Evolutionary conservation across 2,888 invertebrate species (phyloP).

Genomic region (Drosophila mayaguana): DNA sequence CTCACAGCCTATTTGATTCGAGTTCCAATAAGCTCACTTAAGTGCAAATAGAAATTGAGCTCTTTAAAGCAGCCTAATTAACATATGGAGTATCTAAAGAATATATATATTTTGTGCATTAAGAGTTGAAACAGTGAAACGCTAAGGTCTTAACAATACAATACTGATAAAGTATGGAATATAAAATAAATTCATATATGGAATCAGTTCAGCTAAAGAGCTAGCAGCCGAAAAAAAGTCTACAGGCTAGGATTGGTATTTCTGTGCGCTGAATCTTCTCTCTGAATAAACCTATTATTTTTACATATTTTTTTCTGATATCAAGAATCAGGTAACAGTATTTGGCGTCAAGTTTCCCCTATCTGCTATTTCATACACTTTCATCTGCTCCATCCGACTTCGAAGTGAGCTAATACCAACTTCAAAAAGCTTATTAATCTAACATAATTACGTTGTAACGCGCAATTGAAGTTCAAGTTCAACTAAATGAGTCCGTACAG

Average conservation of each 20-base stretch:
- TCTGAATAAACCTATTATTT: background rate
- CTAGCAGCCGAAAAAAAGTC: too few relatives aligned
- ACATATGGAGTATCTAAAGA: too few relatives aligned
- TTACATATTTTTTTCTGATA: background rate
- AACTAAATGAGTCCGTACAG: background rate
- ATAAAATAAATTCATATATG: too few relatives aligned
- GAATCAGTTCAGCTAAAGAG: too few relatives aligned
- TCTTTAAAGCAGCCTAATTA: background rate
- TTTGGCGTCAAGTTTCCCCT: background rate
- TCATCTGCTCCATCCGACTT: background rate
- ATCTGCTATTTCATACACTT: background rate
- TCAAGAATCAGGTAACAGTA: too few relatives aligned
- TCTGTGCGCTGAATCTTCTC: too few relatives aligned
- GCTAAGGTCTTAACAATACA: too few relatives aligned
- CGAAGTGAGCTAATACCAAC: background rate
- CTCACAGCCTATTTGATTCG: background rate
- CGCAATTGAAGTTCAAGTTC: constrained; percentile 13
- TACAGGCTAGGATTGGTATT: too few relatives aligned
- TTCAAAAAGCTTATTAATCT: background rate
- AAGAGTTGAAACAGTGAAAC: too few relatives aligned
- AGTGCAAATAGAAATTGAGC: background rate
- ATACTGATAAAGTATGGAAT: too few relatives aligned
- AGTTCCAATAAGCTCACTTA: background rate
- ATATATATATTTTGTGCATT: too few relatives aligned
- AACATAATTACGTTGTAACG: background rate